phyloP scores from a whole-genome alignment of 2,888 invertebrate genomes.

The Incurvaria masculella region DNA sequence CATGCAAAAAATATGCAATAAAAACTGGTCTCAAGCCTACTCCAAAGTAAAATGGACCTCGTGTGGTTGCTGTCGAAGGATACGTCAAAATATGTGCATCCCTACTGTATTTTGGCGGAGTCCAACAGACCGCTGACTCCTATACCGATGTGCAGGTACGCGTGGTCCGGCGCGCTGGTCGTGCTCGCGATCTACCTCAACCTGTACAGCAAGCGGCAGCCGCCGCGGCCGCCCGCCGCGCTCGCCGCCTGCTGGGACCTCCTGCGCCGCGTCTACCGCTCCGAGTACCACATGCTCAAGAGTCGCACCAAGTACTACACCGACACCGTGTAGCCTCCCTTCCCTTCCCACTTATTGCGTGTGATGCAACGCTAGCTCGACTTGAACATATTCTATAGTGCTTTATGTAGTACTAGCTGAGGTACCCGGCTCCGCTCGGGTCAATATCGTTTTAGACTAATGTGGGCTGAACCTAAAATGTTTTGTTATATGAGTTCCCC shows the following conservation, averaged over 20 bases:
- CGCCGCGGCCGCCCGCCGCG: conserved; percentile 32
- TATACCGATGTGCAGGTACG: conserved; percentile 67
- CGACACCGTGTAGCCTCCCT: too few relatives aligned
- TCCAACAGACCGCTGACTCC: conserved; percentile 5
- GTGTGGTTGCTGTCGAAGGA: not conserved
- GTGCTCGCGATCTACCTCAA: conserved; percentile 92
- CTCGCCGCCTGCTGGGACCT: conserved; percentile 27
- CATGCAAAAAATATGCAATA: too few relatives aligned
- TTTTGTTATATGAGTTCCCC: too few relatives aligned
- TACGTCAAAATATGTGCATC: too few relatives aligned
- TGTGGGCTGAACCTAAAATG: too few relatives aligned
- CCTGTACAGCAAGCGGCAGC: conserved; percentile 77
- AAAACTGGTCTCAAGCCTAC: too few relatives aligned
- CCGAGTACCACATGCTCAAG: conserved; percentile 27
- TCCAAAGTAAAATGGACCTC: not conserved
- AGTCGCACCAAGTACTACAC: not conserved
- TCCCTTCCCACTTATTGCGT: too few relatives aligned
- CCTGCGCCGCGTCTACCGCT: conserved; percentile 28
- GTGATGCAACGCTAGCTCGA: too few relatives aligned
- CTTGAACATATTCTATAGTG: too few relatives aligned
- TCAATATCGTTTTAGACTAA: too few relatives aligned
- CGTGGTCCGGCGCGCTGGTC: conserved; percentile 89
- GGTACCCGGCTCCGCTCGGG: too few relatives aligned
- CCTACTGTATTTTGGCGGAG: conserved; percentile 4
- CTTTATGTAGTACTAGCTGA: too few relatives aligned